phyloP scores from a whole-genome alignment of 2,888 invertebrate species.

The Taenaris catops region DNA sequence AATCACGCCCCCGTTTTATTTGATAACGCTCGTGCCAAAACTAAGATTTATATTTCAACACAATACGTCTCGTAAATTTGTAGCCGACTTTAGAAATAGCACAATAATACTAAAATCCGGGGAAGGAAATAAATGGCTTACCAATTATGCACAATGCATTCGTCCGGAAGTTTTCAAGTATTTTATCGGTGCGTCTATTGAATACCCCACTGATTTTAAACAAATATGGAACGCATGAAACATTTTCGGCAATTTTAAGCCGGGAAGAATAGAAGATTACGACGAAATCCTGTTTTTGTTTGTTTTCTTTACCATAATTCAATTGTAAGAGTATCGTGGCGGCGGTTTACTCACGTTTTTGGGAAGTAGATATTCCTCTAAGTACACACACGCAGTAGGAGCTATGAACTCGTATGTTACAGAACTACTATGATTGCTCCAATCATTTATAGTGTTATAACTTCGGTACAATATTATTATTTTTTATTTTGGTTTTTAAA shows the following conservation, averaged over 20 bases:
- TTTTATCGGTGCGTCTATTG: slow-evolving; percentile 58
- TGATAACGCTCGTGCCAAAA: slow-evolving; percentile 58
- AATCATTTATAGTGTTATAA: too few relatives aligned
- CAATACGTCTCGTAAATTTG: slow-evolving; percentile 61
- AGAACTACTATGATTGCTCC: too few relatives aligned
- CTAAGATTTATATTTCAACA: slow-evolving; percentile 63
- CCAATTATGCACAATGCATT: slow-evolving; percentile 63
- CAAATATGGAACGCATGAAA: slow-evolving; percentile 62
- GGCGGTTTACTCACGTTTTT: slow-evolving; percentile 30
- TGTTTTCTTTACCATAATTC: slow-evolving; percentile 70
- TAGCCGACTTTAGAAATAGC: slow-evolving; percentile 55
- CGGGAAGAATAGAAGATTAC: slow-evolving; percentile 66
- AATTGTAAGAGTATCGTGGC: slow-evolving; percentile 42
- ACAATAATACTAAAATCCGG: slow-evolving; percentile 47
- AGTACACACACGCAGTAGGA: too few relatives aligned
- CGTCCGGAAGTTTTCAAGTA: slow-evolving; percentile 71
- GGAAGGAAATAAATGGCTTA: slow-evolving; percentile 68
- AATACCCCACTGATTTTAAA: slow-evolving; percentile 57
- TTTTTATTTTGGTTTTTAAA: too few relatives aligned
- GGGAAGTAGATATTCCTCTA: too few relatives aligned
- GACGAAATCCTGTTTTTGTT: slow-evolving; percentile 76
- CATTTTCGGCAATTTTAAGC: slow-evolving; percentile 47
- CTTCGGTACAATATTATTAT: too few relatives aligned
- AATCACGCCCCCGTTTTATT: slow-evolving; percentile 50
- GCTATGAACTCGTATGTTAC: too few relatives aligned